Percentiles rank a stretch among this genome's conserved stretches.
These are phyloP conservation scores for Oryzias woworae DNA, from an alignment of 2,113 vertebrate genomes.

Conservation along the genomic window DNA sequence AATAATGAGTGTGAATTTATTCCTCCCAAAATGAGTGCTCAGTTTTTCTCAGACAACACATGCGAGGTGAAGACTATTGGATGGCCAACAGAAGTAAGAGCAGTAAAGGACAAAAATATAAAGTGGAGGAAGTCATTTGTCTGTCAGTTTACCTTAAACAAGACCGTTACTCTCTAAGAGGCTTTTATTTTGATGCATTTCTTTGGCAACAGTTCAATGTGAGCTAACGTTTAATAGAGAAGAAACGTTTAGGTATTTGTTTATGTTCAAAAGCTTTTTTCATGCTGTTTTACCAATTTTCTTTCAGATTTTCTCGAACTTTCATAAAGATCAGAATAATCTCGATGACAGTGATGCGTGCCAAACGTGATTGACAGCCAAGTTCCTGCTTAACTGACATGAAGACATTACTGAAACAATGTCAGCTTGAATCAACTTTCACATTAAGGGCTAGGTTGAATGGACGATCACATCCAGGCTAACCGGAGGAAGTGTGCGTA, in stretches of 20 bases:
- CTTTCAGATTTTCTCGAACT: slow-evolving; percentile 11
- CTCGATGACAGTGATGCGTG: slow-evolving; percentile 1
- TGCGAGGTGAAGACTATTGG: slow-evolving; percentile 26
- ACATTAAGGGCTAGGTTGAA: slow-evolving; percentile 30
- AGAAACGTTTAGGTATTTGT: slow-evolving; percentile 11
- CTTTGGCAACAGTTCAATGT: slow-evolving; percentile 14
- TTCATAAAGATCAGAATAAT: slow-evolving; percentile 15
- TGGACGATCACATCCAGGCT: slow-evolving; percentile 20
- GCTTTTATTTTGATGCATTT: slow-evolving; percentile 10
- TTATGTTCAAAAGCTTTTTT: slow-evolving; percentile 9
- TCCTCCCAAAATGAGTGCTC: slow-evolving; percentile 38
- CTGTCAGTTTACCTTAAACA: slow-evolving; percentile 36
- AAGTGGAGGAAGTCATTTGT: slow-evolving; percentile 50
- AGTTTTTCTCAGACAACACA: slow-evolving; percentile 39
- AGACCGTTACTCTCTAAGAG: slow-evolving; percentile 36
- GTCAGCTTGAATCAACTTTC: slow-evolving; percentile 39
- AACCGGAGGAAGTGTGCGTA: slow-evolving; percentile 23
- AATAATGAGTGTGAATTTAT: slow-evolving; percentile 61
- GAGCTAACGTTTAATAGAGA: slow-evolving; percentile 8
- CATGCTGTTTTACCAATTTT: slow-evolving; percentile 28
- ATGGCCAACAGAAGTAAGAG: slow-evolving; percentile 25
- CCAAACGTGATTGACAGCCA: slow-evolving; percentile 26
- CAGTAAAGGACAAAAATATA: slow-evolving; percentile 34
- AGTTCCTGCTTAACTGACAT: slow-evolving; percentile 28
- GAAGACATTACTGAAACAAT: slow-evolving; percentile 46